Percentiles rank a stretch among this genome's conserved stretches.
Conservation (phyloP, 2,797 vertebrate species). For the Phataginus tetradactyla region DNA sequence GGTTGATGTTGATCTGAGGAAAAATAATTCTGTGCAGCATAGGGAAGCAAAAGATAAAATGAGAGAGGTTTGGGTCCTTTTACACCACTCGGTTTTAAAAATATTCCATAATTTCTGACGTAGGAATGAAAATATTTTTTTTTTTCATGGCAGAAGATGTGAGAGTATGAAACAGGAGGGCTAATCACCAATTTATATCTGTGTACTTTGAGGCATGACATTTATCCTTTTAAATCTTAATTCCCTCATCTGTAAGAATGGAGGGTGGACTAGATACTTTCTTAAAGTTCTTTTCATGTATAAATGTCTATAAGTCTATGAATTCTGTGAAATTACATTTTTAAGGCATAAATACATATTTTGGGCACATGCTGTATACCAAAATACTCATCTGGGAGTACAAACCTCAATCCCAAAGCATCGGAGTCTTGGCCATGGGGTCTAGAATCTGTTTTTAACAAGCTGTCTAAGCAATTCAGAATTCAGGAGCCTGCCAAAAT, state of each 20-base stretch:
- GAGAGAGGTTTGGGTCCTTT: not conserved
- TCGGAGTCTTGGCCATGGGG: not conserved
- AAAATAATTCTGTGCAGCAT: not conserved
- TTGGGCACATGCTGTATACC: not conserved
- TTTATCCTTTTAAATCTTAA: not conserved
- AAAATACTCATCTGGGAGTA: not conserved
- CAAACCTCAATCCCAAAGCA: not conserved
- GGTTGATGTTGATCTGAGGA: not conserved
- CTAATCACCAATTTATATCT: not conserved
- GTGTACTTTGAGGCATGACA: not conserved
- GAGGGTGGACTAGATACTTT: not conserved
- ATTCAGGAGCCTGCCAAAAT: not conserved
- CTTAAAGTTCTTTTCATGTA: not conserved
- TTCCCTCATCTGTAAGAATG: not conserved
- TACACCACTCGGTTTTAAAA: not conserved
- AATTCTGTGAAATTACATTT: not conserved
- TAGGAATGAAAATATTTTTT: not conserved
- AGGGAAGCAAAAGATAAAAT: not conserved
- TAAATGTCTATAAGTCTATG: not conserved
- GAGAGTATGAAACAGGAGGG: not conserved
- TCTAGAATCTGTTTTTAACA: not conserved
- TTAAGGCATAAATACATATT: not conserved
- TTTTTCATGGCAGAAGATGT: not conserved
- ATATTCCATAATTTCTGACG: not conserved
- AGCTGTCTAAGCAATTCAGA: not conserved